Percentiles rank a stretch among this genome's conserved stretches.
Conservation (phyloP, 2,888 invertebrate genomes). For the Leucania comma region DNA sequence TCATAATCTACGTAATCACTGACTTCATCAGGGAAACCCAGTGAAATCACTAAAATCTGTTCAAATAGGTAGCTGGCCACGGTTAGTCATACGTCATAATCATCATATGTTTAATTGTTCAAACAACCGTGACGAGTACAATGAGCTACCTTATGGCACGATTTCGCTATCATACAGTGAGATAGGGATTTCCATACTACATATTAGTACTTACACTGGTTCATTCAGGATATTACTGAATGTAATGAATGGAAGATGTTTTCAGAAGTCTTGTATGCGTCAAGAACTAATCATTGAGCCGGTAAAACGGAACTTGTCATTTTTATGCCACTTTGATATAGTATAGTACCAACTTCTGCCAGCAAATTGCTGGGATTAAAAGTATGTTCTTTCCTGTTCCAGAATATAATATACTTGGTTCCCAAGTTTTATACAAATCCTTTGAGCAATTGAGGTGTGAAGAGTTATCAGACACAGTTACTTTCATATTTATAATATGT, state of each 20-base stretch:
- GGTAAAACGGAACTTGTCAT: neutral
- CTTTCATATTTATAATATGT: no score
- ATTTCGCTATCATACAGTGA: neutral
- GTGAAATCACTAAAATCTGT: slow-evolving; percentile 48
- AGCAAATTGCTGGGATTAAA: no score
- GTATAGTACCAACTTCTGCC: no score
- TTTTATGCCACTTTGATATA: neutral
- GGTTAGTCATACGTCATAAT: slow-evolving; percentile 45
- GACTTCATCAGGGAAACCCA: slow-evolving; percentile 53
- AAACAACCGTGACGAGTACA: slow-evolving; percentile 41
- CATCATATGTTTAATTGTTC: slow-evolving; percentile 33
- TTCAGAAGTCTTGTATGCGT: slow-evolving; percentile 35
- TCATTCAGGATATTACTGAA: slow-evolving; percentile 28
- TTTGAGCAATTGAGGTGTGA: no score
- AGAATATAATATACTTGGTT: no score
- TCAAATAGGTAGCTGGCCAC: slow-evolving; percentile 5
- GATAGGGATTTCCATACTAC: slow-evolving; percentile 42
- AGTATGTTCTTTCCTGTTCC: no score
- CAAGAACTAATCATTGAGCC: slow-evolving; percentile 4
- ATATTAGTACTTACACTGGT: slow-evolving; percentile 1
- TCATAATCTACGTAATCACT: slow-evolving; percentile 27
- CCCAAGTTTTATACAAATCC: no score
- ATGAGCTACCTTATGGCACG: slow-evolving; percentile 9
- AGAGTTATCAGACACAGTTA: no score
- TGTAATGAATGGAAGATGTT: slow-evolving; percentile 35